Base-by-base conservation (phyloP, 2,888 invertebrate genomes). In the Zhuqinia jingwanae region DNA sequence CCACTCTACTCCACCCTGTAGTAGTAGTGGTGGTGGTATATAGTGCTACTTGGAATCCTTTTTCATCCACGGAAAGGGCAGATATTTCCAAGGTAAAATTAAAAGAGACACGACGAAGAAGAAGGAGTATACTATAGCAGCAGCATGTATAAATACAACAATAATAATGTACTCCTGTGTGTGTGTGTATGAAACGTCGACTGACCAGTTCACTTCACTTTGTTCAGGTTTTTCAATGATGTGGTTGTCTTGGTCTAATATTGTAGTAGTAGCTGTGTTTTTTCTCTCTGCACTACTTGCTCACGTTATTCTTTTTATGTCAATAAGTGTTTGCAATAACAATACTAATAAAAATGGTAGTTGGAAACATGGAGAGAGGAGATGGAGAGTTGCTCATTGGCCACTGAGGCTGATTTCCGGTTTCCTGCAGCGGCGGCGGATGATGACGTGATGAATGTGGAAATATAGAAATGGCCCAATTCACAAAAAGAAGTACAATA, bases 331-430 rank as follows among this genome's bases (percentile, higher is more conserved):
- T 36, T 6, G 36, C 8, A 36, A 36, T 36, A 36, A 36, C 36
- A 36, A 36, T 36, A 8, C 36, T 36, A 53, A 53, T 13, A 53
- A 53, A 8, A 17, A 53, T 36, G 36, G 5, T 36, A 8, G 36
- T 36, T 36, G 36, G 36, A 36, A 36, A 36, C 36, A 36, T 36
- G 36, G 58, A 22, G 27, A 63, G 36, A 63, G n/a, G 30, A 36
- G n/a, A n/a, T n/a, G 27, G 30, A 63, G 8, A 2, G 8, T 60
- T 17, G 63, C 56, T 30, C 27, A 79, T 79, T 79, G 79, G 79
- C 50, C 65, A 63, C 47, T 42, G 1, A 60, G 27, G 15, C 22
- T 45, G 63, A 65, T 65, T 79, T 79, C 79, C 79, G 79, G 79
- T 79, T 79, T 79, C 79, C 79, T 79, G 79, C 45, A 1, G 79